Conservation (phyloP, 2,113 vertebrate species). For the Silurus glanis region DNA sequence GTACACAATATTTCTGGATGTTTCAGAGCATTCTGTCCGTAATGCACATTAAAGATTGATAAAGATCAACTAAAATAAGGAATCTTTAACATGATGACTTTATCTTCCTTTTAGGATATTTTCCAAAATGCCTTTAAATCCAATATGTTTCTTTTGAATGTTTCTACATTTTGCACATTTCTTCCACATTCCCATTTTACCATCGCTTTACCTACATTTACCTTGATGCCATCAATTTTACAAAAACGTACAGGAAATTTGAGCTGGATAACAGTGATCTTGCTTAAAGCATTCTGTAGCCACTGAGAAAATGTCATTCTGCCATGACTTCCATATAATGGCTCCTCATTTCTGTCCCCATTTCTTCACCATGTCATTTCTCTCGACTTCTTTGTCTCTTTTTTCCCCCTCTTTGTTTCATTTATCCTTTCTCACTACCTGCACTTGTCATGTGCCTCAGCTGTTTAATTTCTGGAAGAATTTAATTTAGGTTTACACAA, state of each 20-base stretch:
- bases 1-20: conserved; percentile 13
- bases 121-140: not conserved
- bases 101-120: not conserved
- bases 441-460: conserved; percentile 17
- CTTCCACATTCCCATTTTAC: not conserved
- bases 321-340: conserved; percentile 8
- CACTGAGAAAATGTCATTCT: conserved; percentile 18
- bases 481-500: conserved; percentile 49
- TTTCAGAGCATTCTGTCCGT: not conserved
- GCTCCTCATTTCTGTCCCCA: conserved; percentile 4
- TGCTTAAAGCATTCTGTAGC: conserved; percentile 25
- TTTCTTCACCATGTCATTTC: not conserved
- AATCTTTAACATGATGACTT: not conserved
- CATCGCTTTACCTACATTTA: not conserved
- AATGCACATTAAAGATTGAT: not conserved
- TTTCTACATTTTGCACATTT: not conserved
- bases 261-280: conserved; percentile 6
- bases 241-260: not conserved
- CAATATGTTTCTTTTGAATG: not conserved
- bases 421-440: not conserved
- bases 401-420: not conserved
- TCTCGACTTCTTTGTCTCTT: not conserved
- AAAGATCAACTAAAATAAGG: not conserved
- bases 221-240: conserved; percentile 3
- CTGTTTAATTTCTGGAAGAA: conserved; percentile 27